Evolutionary conservation across 2,797 vertebrate species (phyloP).

Genomic region (Gymnodraco acuticeps): DNA sequence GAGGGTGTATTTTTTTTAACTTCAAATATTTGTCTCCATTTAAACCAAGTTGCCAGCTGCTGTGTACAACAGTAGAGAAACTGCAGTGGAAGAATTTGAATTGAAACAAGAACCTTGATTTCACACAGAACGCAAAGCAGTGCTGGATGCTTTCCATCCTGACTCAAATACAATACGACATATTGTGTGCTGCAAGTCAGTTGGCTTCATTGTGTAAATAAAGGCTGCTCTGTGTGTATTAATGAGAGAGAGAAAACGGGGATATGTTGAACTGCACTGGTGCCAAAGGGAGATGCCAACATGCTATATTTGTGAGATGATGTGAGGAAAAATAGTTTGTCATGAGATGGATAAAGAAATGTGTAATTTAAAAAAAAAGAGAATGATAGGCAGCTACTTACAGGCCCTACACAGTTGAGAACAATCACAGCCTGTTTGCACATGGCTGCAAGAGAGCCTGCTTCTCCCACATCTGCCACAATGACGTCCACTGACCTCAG

Average conservation of each 20-base stretch:
- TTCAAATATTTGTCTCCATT: constrained; percentile 2
- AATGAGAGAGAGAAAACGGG: not conserved
- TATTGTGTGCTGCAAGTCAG: constrained; percentile 64
- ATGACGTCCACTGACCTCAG: constrained; percentile 90
- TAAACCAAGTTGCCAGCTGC: constrained; percentile 16
- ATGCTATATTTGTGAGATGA: constrained; percentile 19
- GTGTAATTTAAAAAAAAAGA: not conserved
- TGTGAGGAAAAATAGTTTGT: constrained; percentile 15
- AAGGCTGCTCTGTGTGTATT: constrained; percentile 28
- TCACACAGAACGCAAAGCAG: constrained; percentile 17
- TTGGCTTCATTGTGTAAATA: constrained; percentile 52
- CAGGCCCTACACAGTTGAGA: constrained; percentile 96
- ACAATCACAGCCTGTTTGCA: constrained; percentile 92
- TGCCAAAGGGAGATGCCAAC: constrained; percentile 20
- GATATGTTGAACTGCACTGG: not conserved
- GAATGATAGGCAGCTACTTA: constrained; percentile 80
- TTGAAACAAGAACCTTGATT: constrained; percentile 42
- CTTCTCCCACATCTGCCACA: constrained; percentile 90
- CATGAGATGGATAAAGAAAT: not conserved
- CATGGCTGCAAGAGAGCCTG: constrained; percentile 91
- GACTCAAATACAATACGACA: constrained; percentile 53
- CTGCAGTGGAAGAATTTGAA: constrained; percentile 13
- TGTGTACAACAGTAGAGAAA: constrained; percentile 1
- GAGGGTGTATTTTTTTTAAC: not conserved
- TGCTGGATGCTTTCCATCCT: constrained; percentile 41